Percentiles rank a stretch among this genome's conserved stretches.
These are phyloP conservation scores for Schlechtendalia chinensis DNA, from an alignment of 1,140 invertebrate species.

Conservation along the genomic window DNA sequence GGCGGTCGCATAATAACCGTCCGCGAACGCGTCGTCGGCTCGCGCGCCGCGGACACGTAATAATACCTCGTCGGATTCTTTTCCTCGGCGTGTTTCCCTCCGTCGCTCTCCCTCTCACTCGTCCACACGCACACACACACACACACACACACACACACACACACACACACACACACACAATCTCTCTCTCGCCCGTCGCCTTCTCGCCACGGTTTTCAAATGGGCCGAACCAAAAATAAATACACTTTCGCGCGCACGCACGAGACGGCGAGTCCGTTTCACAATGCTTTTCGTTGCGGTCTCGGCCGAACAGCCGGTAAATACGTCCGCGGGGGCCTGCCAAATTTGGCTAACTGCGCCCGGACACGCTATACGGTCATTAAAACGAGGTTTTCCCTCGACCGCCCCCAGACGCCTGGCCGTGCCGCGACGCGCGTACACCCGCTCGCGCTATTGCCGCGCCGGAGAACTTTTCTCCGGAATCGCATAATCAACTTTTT, in stretches of 20 bases:
- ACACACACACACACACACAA: too few species aligned
- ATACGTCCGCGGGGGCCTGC: conserved; percentile 17
- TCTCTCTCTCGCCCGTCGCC: too few species aligned
- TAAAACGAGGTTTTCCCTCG: conserved; percentile 21
- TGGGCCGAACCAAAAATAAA: conserved; percentile 5
- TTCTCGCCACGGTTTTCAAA: too few species aligned
- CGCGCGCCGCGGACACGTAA: neutral
- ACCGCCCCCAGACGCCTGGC: neutral
- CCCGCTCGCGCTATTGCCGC: neutral
- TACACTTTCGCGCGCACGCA: neutral
- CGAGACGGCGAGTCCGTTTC: neutral
- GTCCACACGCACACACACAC: too few species aligned
- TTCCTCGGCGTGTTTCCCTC: neutral
- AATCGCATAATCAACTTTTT: conserved; percentile 11
- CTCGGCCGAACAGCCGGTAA: conserved; percentile 28
- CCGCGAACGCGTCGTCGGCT: too few species aligned
- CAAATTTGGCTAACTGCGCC: conserved; percentile 28
- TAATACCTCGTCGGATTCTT: neutral
- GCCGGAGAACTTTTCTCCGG: conserved; percentile 17
- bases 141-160: too few species aligned
- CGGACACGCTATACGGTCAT: conserved; percentile 28
- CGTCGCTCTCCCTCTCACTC: too few species aligned
- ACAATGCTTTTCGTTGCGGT: conserved; percentile 5
- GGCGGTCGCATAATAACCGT: neutral
- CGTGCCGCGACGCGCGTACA: neutral